phyloP scores from a whole-genome alignment of 2,113 vertebrate species.

The Nerophis ophidion region DNA sequence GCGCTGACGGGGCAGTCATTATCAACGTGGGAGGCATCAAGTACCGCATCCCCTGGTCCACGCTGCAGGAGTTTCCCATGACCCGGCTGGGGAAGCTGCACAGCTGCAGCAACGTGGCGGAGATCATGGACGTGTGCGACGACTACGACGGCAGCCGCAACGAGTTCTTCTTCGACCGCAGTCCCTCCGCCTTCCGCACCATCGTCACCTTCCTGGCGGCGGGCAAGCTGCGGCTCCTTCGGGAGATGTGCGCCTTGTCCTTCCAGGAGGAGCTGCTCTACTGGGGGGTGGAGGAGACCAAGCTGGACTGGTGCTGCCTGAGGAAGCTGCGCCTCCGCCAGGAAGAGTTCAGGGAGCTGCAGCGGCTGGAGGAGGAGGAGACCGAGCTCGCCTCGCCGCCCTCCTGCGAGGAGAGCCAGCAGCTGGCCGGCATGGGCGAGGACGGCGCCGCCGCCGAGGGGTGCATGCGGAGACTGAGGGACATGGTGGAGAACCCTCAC shows the following conservation, averaged over 20 bases:
- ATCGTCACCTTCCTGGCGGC: slow-evolving; percentile 90
- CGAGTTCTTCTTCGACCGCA: slow-evolving; percentile 97
- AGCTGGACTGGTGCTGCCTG: slow-evolving; percentile 91
- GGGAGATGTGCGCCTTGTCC: slow-evolving; percentile 90
- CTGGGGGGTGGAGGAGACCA: slow-evolving; percentile 91
- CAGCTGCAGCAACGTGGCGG: slow-evolving; percentile 82
- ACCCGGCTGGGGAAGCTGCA: slow-evolving; percentile 84
- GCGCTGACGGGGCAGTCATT: slow-evolving; percentile 72
- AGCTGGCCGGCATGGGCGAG: slow-evolving; percentile 39
- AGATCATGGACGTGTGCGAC: slow-evolving; percentile 91
- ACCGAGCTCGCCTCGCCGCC: slow-evolving; percentile 45
- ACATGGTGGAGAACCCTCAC: slow-evolving; percentile 92
- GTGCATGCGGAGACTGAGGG: slow-evolving; percentile 81
- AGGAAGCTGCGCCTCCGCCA: slow-evolving; percentile 81
- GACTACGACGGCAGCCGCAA: slow-evolving; percentile 89
- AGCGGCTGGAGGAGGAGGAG: slow-evolving; percentile 73
- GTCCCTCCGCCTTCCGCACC: slow-evolving; percentile 89
- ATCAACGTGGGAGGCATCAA: slow-evolving; percentile 94
- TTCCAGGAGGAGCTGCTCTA: slow-evolving; percentile 96
- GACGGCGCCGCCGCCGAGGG: slow-evolving; percentile 47
- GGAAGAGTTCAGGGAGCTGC: slow-evolving; percentile 83
- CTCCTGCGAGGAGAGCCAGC: slow-evolving; percentile 60
- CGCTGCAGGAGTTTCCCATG: slow-evolving; percentile 87
- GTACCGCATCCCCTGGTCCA: slow-evolving; percentile 90
- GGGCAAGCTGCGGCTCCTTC: slow-evolving; percentile 86